Conservation (phyloP, 2,113 vertebrate species). For the Coracopsis vasa region DNA sequence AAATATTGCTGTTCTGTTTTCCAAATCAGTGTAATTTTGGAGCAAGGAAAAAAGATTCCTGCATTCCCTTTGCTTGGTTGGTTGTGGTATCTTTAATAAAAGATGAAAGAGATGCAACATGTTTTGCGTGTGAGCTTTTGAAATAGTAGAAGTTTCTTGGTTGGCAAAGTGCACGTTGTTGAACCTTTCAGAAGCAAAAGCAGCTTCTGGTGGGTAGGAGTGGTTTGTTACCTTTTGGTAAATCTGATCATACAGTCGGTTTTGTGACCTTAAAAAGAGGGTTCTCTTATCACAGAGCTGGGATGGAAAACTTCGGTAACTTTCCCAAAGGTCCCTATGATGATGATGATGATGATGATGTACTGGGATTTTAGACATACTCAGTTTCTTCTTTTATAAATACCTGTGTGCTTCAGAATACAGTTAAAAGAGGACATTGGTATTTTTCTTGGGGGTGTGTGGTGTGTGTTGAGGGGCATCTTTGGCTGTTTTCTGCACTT, state of each 20-base stretch:
- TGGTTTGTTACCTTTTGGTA: not conserved
- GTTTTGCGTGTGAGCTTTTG: not conserved
- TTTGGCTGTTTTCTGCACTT: not conserved
- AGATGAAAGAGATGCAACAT: not conserved
- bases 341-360: not conserved
- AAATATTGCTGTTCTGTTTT: not conserved
- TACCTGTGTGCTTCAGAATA: not conserved
- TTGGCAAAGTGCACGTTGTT: not conserved
- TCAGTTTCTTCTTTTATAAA: not conserved
- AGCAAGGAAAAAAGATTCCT: not conserved
- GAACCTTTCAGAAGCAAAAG: not conserved
- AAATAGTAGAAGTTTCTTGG: not conserved
- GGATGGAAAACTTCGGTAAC: not conserved
- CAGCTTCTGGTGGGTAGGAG: not conserved
- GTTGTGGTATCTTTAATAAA: not conserved
- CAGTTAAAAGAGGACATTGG: rapidly evolving
- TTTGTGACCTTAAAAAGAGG: not conserved
- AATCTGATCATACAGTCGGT: not conserved
- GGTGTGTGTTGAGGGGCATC: not conserved
- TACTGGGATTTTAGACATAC: not conserved
- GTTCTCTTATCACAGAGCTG: not conserved
- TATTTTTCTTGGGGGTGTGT: not conserved
- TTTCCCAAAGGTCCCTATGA: not conserved
- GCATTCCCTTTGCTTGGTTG: not conserved
- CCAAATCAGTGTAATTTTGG: not conserved